A percentile compares a stretch with the other conserved stretches of the same genome.
Conservation (phyloP, 2,888 invertebrate genomes). For the Watsonalla cultraria region DNA sequence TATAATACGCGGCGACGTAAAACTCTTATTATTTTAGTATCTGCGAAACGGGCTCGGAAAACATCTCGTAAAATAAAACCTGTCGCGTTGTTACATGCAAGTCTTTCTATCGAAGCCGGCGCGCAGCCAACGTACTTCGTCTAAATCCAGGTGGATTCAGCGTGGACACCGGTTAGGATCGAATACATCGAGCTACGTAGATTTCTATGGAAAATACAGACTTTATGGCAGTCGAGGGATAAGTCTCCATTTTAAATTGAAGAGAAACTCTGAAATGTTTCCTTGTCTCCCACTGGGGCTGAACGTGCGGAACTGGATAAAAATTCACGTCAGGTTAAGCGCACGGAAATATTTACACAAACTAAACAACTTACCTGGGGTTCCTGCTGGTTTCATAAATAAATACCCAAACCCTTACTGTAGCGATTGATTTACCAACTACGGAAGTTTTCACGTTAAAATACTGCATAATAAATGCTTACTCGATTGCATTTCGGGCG, state of each 20-base stretch:
- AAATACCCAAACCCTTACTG: slow-evolving; percentile 32
- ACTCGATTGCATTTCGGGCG: slow-evolving; percentile 6
- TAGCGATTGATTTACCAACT: slow-evolving; percentile 14
- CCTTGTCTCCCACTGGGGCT: slow-evolving; percentile 64
- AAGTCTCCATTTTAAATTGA: slow-evolving; percentile 77
- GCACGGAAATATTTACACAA: slow-evolving; percentile 66
- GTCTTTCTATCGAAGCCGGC: slow-evolving; percentile 40
- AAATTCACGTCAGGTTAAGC: slow-evolving; percentile 67
- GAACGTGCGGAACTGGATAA: slow-evolving; percentile 59
- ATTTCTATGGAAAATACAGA: slow-evolving; percentile 77
- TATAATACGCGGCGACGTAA: slow-evolving; percentile 74
- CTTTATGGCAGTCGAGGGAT: slow-evolving; percentile 76
- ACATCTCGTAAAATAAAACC: slow-evolving; percentile 75
- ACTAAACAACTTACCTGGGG: slow-evolving; percentile 46
- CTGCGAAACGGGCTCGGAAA: slow-evolving; percentile 71
- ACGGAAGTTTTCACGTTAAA: slow-evolving; percentile 6
- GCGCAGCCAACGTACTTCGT: slow-evolving; percentile 52
- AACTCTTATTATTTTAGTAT: slow-evolving; percentile 78
- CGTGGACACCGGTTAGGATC: slow-evolving; percentile 71
- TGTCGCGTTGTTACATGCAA: slow-evolving; percentile 59
- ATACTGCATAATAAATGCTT: slow-evolving; percentile 4
- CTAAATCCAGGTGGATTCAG: slow-evolving; percentile 72
- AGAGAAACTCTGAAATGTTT: slow-evolving; percentile 72
- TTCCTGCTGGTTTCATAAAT: slow-evolving; percentile 47
- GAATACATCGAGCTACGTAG: slow-evolving; percentile 62